Evolutionary conservation across 35 echinoderm and acorn worm genomes (phyloP), one percentile per base, ranked within the genome.

Genomic region (Amphiura filiformis): DNA sequence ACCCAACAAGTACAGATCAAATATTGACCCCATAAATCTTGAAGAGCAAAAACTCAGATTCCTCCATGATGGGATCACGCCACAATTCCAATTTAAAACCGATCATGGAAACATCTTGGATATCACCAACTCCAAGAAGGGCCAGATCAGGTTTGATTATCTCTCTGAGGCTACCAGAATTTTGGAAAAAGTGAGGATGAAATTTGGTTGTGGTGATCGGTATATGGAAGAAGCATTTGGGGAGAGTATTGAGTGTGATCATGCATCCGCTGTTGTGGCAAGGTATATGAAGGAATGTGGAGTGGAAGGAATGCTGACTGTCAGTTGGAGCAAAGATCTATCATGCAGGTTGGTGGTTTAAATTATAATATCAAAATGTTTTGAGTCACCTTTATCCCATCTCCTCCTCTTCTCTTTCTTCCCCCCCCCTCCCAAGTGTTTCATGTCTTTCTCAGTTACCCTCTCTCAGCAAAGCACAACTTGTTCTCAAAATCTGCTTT

Each of bases 291-390:
- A 89, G 38, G 77, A 94, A 34, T 91, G 83, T 84, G 92, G 82
- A 0, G 85, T 88, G 0, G 89, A 94, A 40, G 89, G 89, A 36
- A 91, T 89, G 86, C 85, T 97, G 76, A 91, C 79, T 31, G 80
- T 97, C 30, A 80, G 92, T 20, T 97, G 95, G 95, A 92, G 84
- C 70, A 97, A 94, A 52, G 95, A 97, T 64, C 87, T 97, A 17
- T 88, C 92, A 75, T 97, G 95, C 95, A 97, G 95, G 95, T 97
- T n/a, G n/a, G n/a, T n/a, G n/a, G n/a, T n/a, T n/a, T n/a, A n/a
- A n/a, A n/a, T n/a, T n/a, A n/a, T 17, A 13, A 76, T 47, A 26
- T 31, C 20, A n/a, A n/a, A n/a, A n/a, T n/a, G n/a, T n/a, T n/a
- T n/a, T n/a, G n/a, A n/a, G n/a, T 41, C 49, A 36, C n/a, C n/a